A percentile compares a stretch with the other conserved stretches of the same genome.
Conservation (phyloP, 1,140 invertebrate species). For the Hylyphantes graminicola region DNA sequence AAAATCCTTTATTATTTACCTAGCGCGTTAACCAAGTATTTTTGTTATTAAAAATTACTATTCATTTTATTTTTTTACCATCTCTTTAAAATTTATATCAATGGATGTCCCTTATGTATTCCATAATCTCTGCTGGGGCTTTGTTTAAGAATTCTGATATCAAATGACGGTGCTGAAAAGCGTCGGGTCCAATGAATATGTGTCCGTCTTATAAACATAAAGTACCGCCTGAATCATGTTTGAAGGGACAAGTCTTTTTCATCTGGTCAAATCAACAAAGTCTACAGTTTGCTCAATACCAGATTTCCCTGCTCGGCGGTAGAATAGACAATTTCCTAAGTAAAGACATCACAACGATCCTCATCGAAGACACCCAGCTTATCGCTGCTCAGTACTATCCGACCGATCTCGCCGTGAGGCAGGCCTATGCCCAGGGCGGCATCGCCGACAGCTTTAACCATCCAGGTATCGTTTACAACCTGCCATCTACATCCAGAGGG, state of each 20-base stretch:
- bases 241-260: constrained; percentile 51
- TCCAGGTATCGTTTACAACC: neutral
- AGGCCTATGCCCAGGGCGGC: neutral
- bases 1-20: neutral
- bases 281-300: neutral
- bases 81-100: constrained; percentile 2
- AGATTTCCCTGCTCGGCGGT: constrained; percentile 49
- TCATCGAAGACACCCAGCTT: constrained; percentile 33
- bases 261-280: constrained; percentile 22
- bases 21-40: constrained; percentile 1
- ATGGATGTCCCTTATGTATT: neutral
- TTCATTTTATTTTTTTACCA: neutral
- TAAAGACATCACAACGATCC: constrained; percentile 33
- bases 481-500: constrained; percentile 47
- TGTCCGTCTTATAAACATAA: constrained; percentile 45
- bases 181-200: constrained; percentile 59
- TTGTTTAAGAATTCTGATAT: constrained; percentile 43
- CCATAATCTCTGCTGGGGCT: neutral
- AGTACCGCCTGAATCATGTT: constrained; percentile 44
- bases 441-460: neutral
- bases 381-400: neutral
- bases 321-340: constrained; percentile 44
- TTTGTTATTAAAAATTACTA: constrained; percentile 3
- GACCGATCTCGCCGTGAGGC: neutral
- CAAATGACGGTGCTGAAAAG: constrained; percentile 54